Percentiles rank a stretch among this genome's conserved stretches.
Evolutionary conservation across 2,113 vertebrate species (phyloP).

Genomic region (Thalassarche chlororhynchos): DNA sequence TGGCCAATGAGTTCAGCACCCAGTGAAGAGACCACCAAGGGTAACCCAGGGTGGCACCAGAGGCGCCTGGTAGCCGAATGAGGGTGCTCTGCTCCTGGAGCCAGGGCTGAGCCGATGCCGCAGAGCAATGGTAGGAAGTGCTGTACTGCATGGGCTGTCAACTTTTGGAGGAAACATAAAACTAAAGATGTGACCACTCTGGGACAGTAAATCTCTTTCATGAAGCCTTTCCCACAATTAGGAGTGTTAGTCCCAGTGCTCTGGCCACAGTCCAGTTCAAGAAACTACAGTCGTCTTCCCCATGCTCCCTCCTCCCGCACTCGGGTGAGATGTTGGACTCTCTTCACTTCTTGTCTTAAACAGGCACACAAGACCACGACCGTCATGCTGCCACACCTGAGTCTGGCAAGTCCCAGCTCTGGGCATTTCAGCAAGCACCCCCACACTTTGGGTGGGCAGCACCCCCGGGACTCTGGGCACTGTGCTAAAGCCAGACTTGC

Average conservation of each 20-base stretch:
- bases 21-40: neutral
- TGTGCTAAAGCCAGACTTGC: neutral
- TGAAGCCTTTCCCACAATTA: constrained; percentile 67
- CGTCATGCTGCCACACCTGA: neutral
- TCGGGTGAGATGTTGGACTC: neutral
- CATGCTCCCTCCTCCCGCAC: neutral
- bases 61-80: rapidly evolving
- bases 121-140: constrained; percentile 36
- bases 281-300: neutral
- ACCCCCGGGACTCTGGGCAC: rapidly evolving
- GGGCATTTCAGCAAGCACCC: neutral
- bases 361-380: rapidly evolving
- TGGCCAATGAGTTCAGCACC: neutral
- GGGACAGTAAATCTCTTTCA: constrained; percentile 66
- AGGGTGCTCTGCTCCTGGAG: neutral
- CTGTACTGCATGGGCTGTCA: neutral
- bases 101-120: neutral
- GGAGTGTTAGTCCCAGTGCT: constrained; percentile 25
- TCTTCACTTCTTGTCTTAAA: neutral
- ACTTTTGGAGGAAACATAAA: constrained; percentile 60
- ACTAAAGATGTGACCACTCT: constrained; percentile 65
- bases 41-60: neutral
- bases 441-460: neutral
- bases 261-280: constrained; percentile 32
- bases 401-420: neutral